Evolutionary conservation across 2,113 vertebrate genomes (phyloP).

Genomic region (Thamnophis sirtalis): DNA sequence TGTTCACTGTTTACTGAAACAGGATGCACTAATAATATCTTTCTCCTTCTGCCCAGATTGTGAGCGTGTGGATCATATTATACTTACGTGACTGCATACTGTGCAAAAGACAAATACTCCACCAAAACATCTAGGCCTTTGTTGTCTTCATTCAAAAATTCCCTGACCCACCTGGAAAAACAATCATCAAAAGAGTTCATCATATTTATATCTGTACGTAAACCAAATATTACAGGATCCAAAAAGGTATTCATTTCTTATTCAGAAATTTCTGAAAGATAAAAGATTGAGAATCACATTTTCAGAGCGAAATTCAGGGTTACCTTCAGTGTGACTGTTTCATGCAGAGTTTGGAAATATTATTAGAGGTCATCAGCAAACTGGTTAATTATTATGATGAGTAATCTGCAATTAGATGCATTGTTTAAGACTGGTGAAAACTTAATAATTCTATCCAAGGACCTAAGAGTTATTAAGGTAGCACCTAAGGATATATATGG

Average conservation of each 20-base stretch:
- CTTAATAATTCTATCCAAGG: not conserved
- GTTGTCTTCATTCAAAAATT: conserved; percentile 98
- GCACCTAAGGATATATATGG: not conserved
- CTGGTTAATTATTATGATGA: not conserved
- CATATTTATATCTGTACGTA: not conserved
- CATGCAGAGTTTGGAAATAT: not conserved
- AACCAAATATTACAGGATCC: not conserved
- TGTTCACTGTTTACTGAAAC: not conserved
- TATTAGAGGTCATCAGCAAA: not conserved
- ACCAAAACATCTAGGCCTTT: conserved; percentile 96
- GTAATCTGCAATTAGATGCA: not conserved
- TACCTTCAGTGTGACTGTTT: not conserved
- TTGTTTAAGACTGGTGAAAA: not conserved
- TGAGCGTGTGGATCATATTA: not conserved
- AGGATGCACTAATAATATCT: not conserved
- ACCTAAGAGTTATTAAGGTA: not conserved
- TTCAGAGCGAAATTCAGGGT: not conserved
- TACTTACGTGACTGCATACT: conserved; percentile 98
- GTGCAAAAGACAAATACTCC: conserved; percentile 97
- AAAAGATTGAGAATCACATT: not conserved
- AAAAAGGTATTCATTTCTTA: not conserved
- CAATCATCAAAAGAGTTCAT: conserved; percentile 18
- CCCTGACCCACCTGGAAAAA: conserved; percentile 89
- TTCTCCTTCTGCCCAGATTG: not conserved
- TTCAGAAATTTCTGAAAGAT: not conserved